Evolutionary conservation across 92 coral and sea anemone genomes (phyloP), one percentile per base, ranked within the genome.

Genomic region (Palythoa grandis): DNA sequence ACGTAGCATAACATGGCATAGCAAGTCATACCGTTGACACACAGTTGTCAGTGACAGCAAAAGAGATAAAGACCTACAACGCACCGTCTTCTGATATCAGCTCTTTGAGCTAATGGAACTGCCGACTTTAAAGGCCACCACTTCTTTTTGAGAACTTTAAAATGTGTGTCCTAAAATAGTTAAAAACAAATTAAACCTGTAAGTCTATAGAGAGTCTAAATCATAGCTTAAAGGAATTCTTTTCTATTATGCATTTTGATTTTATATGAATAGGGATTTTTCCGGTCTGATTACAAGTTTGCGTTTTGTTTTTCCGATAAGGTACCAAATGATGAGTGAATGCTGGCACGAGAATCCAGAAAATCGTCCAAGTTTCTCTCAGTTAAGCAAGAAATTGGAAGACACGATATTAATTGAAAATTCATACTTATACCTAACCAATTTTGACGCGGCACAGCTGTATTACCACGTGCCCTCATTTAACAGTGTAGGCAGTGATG

Each of bases 401-500:
- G 88, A 84, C 43, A 88, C 91, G 91, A 88, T 94, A 92, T 85
- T 88, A 82, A 53, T 77, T n/a, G 95, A 94, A 52, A 94, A 90
- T 24, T 89, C 98, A 3, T 94, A 94, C 82, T 89, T 94, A 67
- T 93, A 94, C 84, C 93, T 93, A 39, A 87, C 90, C 76, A 88
- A 78, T 38, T 71, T 88, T 61, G 98, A 94, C 83, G 98, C 92
- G 82, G 67, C 93, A 39, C 73, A 90, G 19, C 92, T 90, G 58
- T 94, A 88, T 83, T 94, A 94, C 70, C 91, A 92, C 37, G 98
- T 92, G 29, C 95, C 98, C 24, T 94, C 98, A 23, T 94, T 92
- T 74, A 88, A 92, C 86, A 94, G 98, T 74, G 85, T n/a, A 3
- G 43, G 50, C 73, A 80, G 85, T 7, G 15, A 65, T 48, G 17